phyloP scores from a whole-genome alignment of 2,797 vertebrate genomes.

The Kryptopterus vitreolus region DNA sequence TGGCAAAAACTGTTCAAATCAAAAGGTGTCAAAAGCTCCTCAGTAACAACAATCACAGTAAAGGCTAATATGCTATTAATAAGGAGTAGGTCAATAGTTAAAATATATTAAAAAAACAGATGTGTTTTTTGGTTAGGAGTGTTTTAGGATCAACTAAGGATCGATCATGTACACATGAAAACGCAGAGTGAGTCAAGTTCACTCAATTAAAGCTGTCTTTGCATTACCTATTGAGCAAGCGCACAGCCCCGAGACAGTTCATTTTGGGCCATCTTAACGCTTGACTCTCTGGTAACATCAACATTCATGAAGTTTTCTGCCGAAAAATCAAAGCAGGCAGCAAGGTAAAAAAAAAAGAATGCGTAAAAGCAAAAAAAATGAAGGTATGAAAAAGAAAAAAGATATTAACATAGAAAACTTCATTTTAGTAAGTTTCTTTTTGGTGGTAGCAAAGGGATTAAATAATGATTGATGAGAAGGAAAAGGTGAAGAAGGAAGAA shows the following conservation, averaged over 20 bases:
- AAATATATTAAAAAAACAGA: slow-evolving; percentile 75
- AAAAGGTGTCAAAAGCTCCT: slow-evolving; percentile 74
- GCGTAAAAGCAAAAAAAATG: slow-evolving; percentile 46
- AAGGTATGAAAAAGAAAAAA: slow-evolving; percentile 49
- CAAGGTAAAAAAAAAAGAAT: slow-evolving; percentile 48
- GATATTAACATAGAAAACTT: slow-evolving; percentile 57
- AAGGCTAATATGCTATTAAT: slow-evolving; percentile 72
- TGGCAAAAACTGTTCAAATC: slow-evolving; percentile 49
- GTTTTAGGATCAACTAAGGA: slow-evolving; percentile 78
- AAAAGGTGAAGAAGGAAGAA: slow-evolving; percentile 53
- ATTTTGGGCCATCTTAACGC: slow-evolving; percentile 34
- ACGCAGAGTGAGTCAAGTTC: slow-evolving; percentile 18
- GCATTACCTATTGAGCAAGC: slow-evolving; percentile 47
- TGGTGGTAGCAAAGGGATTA: slow-evolving; percentile 79
- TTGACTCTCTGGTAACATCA: slow-evolving; percentile 46
- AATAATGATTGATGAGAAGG: slow-evolving; percentile 66
- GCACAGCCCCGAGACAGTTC: slow-evolving; percentile 45
- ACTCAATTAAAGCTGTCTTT: slow-evolving; percentile 35
- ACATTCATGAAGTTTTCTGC: slow-evolving; percentile 49
- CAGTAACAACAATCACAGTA: slow-evolving; percentile 66
- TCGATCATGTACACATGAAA: slow-evolving; percentile 56
- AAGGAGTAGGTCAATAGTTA: slow-evolving; percentile 77
- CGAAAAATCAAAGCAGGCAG: slow-evolving; percentile 38
- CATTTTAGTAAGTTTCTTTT: slow-evolving; percentile 69
- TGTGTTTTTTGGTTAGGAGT: slow-evolving; percentile 77